Evolutionary conservation across 2,888 invertebrate species (phyloP).

Genomic region (Apodemia duryi): DNA sequence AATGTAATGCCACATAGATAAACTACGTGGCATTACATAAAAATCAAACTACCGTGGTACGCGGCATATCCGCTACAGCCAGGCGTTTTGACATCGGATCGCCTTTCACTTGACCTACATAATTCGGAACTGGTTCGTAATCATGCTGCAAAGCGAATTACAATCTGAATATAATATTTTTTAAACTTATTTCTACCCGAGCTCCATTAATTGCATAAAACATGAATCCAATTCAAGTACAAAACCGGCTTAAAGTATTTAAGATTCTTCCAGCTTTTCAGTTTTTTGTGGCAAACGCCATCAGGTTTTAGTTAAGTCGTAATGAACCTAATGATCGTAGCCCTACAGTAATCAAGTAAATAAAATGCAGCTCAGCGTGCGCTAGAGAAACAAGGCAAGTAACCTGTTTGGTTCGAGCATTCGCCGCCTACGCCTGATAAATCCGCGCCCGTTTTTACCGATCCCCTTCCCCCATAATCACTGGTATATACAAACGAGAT

Average conservation of each 20-base stretch:
- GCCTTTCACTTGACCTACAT: slow-evolving; percentile 78
- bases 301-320: slow-evolving; percentile 10
- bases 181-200: not conserved
- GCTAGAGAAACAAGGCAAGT: slow-evolving; percentile 54
- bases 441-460: slow-evolving; percentile 61
- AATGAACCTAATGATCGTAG: slow-evolving; percentile 26
- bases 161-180: slow-evolving; percentile 34
- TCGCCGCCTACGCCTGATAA: slow-evolving; percentile 70
- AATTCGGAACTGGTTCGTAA: slow-evolving; percentile 71
- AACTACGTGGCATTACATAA: too few species aligned
- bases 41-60: slow-evolving; percentile 24
- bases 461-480: slow-evolving; percentile 35
- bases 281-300: not conserved
- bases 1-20: slow-evolving; percentile 10
- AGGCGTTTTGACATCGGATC: slow-evolving; percentile 59
- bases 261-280: not conserved
- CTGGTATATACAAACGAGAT: slow-evolving; percentile 32
- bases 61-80: slow-evolving; percentile 46
- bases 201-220: not conserved
- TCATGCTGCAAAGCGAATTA: slow-evolving; percentile 56
- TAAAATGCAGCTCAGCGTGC: slow-evolving; percentile 51
- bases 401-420: slow-evolving; percentile 71
- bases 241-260: not conserved
- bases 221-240: not conserved
- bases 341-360: slow-evolving; percentile 54